These are phyloP conservation scores for Crypturellus undulatus DNA, from an alignment of 2,113 vertebrate species.

Conservation along the genomic window DNA sequence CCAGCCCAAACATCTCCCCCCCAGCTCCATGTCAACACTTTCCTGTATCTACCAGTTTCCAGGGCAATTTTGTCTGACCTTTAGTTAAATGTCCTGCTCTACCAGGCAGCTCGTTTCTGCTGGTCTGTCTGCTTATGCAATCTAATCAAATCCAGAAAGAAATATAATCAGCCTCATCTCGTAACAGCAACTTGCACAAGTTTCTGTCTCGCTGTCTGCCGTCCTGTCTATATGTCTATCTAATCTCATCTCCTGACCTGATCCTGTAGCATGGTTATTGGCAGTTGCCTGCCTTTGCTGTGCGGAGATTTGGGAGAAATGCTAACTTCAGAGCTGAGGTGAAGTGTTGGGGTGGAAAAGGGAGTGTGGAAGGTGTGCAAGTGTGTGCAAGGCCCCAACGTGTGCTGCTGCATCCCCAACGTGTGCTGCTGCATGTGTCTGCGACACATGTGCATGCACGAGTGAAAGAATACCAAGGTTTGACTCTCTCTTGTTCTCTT, in stretches of 20 bases:
- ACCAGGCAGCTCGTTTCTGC: slow-evolving; percentile 66
- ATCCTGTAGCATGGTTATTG: neutral
- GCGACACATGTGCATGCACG: rapidly evolving
- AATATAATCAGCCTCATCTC: slow-evolving; percentile 69
- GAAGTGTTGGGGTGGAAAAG: neutral
- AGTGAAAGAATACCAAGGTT: neutral
- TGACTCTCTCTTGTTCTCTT: neutral
- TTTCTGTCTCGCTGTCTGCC: neutral
- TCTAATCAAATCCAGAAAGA: slow-evolving; percentile 68
- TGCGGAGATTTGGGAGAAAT: neutral
- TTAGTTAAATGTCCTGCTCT: slow-evolving; percentile 71
- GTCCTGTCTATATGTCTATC: slow-evolving; percentile 11
- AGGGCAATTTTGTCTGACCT: slow-evolving; percentile 72
- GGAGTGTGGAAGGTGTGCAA: neutral
- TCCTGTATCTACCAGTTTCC: slow-evolving; percentile 31
- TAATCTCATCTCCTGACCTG: neutral
- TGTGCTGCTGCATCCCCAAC: rapidly evolving
- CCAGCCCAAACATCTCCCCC: slow-evolving; percentile 11
- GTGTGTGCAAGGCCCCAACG: too few species aligned
- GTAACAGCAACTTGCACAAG: slow-evolving; percentile 46
- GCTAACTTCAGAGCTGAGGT: neutral
- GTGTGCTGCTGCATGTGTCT: rapidly evolving
- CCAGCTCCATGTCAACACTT: slow-evolving; percentile 4
- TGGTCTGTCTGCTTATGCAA: slow-evolving; percentile 65
- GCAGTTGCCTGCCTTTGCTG: neutral